A percentile compares a stretch with the other conserved stretches of the same genome.
Evolutionary conservation across 30 jellyfish, hydroid and myxozoan species (phyloP).

Genomic region (Clytia hemisphaerica): DNA sequence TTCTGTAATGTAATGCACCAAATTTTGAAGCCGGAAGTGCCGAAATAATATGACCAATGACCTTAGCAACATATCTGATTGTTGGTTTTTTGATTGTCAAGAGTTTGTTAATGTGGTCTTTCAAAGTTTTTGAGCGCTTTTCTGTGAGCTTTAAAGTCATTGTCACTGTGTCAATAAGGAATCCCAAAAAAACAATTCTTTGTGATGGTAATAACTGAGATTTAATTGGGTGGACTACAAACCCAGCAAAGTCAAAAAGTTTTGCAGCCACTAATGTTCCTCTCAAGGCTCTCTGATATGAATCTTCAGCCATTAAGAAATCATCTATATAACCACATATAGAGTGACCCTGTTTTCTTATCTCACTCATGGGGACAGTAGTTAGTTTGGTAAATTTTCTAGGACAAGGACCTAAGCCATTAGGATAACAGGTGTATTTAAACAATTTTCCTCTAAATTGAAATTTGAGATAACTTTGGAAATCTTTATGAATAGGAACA

Average conservation of each 20-base stretch:
- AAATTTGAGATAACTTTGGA: too few relatives aligned
- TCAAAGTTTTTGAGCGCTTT: not conserved
- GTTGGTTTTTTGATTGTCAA: not conserved
- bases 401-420: too few relatives aligned
- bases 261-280: conserved; percentile 7
- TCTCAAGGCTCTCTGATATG: conserved; percentile 14
- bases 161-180: conserved; percentile 7
- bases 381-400: conserved; percentile 28
- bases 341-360: conserved; percentile 15
- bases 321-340: conserved; percentile 31
- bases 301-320: conserved; percentile 17
- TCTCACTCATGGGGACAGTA: conserved; percentile 16
- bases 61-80: conserved; percentile 22
- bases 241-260: conserved; percentile 17
- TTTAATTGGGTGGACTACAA: conserved; percentile 28
- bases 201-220: conserved; percentile 35
- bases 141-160: conserved; percentile 24
- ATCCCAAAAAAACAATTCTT: conserved; percentile 26
- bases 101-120: not conserved
- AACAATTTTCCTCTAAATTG: too few relatives aligned
- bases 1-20: conserved; percentile 36
- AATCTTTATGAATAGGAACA: too few relatives aligned
- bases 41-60: too few relatives aligned
- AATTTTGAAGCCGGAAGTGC: conserved; percentile 39
- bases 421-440: conserved; percentile 26